Conservation (phyloP, 2,888 invertebrate species). For the Oscheius sp. region DNA sequence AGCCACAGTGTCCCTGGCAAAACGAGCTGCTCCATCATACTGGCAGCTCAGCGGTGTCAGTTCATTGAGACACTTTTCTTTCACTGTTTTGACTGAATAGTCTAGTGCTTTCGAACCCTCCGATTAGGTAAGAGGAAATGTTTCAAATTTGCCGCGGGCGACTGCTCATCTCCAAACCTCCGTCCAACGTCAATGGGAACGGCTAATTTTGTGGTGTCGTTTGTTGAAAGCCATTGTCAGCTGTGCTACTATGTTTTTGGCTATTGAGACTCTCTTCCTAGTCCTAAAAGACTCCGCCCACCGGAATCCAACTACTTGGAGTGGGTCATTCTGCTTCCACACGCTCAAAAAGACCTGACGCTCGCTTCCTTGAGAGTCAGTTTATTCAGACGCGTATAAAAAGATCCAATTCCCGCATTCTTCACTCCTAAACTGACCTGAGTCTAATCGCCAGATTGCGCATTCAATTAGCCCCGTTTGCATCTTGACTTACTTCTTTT, state of each 20-base stretch:
- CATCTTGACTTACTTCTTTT: slow-evolving; percentile 5
- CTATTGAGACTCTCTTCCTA: not conserved
- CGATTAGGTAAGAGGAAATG: not conserved
- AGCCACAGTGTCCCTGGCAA: slow-evolving; percentile 3
- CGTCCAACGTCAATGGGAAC: not conserved
- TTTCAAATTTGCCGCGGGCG: not conserved
- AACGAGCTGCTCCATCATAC: slow-evolving; percentile 14
- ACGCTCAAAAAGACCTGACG: no score
- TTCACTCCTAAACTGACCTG: slow-evolving; percentile 5
- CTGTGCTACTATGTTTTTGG: no score
- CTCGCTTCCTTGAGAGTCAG: not conserved
- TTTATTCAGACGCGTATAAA: not conserved
- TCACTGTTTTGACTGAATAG: no score
- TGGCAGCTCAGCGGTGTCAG: slow-evolving; percentile 1
- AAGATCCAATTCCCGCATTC: not conserved
- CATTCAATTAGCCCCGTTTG: slow-evolving; percentile 18
- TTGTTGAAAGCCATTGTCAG: not conserved
- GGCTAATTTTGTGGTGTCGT: not conserved
- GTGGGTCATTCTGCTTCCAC: not conserved
- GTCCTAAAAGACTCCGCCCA: slow-evolving; percentile 2
- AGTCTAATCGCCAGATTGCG: slow-evolving; percentile 12
- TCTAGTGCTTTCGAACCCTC: no score
- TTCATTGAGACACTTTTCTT: not conserved
- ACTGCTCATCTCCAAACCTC: not conserved
- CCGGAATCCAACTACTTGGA: slow-evolving; percentile 14